Conservation (phyloP, 2,113 vertebrate species). For the Dissostichus mawsoni region DNA sequence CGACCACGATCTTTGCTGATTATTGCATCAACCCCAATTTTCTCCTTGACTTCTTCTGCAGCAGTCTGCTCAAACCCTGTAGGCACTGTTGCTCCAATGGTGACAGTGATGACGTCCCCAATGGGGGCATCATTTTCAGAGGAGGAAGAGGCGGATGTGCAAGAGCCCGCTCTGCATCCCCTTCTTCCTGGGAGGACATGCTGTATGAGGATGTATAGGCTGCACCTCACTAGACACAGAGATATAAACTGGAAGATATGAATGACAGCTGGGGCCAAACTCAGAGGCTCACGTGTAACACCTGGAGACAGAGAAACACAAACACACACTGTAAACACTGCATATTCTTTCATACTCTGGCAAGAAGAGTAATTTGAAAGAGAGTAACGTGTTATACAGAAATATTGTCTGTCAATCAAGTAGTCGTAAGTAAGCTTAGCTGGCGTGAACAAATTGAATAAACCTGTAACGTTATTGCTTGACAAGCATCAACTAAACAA, state of each 20-base stretch:
- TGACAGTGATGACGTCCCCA: conserved; percentile 73
- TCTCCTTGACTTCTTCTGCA: conserved; percentile 93
- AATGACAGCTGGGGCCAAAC: not conserved
- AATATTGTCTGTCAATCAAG: not conserved
- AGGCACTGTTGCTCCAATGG: conserved; percentile 94
- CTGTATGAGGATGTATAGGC: not conserved
- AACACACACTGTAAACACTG: not conserved
- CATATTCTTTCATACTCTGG: not conserved
- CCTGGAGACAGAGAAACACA: not conserved
- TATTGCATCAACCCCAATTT: conserved; percentile 86
- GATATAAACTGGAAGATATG: not conserved
- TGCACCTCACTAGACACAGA: not conserved
- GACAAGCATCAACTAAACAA: rapidly evolving
- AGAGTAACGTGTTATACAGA: not conserved
- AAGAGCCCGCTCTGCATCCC: conserved; percentile 15
- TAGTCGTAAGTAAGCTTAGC: not conserved
- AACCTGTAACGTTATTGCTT: not conserved
- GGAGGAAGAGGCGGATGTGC: not conserved
- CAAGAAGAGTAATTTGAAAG: not conserved
- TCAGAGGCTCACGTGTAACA: conserved; percentile 1
- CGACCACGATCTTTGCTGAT: conserved; percentile 95
- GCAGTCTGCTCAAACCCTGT: conserved; percentile 95
- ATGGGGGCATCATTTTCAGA: conserved; percentile 18
- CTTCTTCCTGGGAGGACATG: conserved; percentile 65
- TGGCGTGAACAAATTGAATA: not conserved